A percentile compares a stretch with the other conserved stretches of the same genome.
phyloP scores from a whole-genome alignment of 2,113 vertebrate species.

The Mesoclemmys tuberculata region DNA sequence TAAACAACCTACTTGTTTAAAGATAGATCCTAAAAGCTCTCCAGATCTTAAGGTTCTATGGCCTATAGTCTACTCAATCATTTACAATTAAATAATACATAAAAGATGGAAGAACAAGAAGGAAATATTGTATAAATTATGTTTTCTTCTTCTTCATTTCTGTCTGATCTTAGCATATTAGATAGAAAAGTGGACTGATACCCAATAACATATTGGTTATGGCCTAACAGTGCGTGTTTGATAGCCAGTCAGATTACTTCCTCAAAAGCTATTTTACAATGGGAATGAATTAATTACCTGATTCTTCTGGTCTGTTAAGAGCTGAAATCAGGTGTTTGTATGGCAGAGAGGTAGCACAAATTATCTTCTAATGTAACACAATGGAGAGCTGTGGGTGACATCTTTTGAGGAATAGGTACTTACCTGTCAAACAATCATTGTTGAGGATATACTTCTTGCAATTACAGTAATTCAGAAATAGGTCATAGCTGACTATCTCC shows the following conservation, averaged over 20 bases:
- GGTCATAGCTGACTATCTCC: accelerated
- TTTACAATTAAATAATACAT: not conserved
- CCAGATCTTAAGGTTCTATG: not conserved
- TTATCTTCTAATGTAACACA: accelerated
- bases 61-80: not conserved
- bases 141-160: not conserved
- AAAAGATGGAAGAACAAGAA: not conserved
- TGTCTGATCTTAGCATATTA: not conserved
- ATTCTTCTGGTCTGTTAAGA: not conserved
- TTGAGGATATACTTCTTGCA: not conserved
- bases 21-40: not conserved
- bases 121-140: not conserved
- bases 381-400: not conserved
- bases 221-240: no score
- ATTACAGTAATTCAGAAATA: not conserved
- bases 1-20: not conserved
- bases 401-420: not conserved
- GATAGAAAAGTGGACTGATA: not conserved
- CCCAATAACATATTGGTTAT: no score
- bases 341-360: not conserved
- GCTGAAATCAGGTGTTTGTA: not conserved
- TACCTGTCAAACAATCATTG: not conserved
- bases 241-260: not conserved
- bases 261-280: not conserved
- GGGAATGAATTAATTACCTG: not conserved